phyloP scores from a whole-genome alignment of 2,888 invertebrate genomes.

The Theristus sp. region DNA sequence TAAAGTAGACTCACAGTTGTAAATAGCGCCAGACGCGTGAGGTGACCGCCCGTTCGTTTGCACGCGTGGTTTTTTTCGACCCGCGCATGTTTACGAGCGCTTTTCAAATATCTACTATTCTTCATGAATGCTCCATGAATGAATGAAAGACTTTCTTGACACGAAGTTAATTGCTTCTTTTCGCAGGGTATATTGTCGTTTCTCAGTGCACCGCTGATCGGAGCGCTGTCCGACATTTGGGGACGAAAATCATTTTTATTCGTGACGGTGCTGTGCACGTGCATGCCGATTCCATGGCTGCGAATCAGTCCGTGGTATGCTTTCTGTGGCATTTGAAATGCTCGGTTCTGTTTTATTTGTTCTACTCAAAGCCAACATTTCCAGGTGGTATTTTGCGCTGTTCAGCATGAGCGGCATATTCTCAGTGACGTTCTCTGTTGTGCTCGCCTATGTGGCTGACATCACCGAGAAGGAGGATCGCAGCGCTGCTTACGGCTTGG shows the following conservation, averaged over 20 bases:
- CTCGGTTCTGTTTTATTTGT: neutral
- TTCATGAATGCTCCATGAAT: no score
- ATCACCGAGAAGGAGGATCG: conserved; percentile 90
- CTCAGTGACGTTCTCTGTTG: conserved; percentile 95
- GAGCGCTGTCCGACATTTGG: conserved; percentile 92
- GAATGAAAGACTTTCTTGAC: no score
- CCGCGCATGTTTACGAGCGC: no score
- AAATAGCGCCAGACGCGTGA: no score
- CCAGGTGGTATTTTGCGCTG: conserved; percentile 91
- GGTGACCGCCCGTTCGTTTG: no score
- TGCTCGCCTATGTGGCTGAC: conserved; percentile 98
- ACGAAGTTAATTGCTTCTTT: no score
- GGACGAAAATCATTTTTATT: conserved; percentile 92
- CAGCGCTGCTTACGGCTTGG: no score
- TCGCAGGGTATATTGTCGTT: conserved; percentile 76
- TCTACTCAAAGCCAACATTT: conserved; percentile 5
- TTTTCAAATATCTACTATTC: no score
- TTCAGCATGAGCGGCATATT: conserved; percentile 96
- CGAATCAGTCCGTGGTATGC: conserved; percentile 84
- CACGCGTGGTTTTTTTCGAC: no score
- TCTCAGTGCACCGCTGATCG: conserved; percentile 85
- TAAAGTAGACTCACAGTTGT: no score
- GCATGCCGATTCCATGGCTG: conserved; percentile 95
- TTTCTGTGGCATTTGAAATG: neutral
- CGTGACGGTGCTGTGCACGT: conserved; percentile 61